phyloP scores from a whole-genome alignment of 2,113 vertebrate species.

The Argyrosomus japonicus region DNA sequence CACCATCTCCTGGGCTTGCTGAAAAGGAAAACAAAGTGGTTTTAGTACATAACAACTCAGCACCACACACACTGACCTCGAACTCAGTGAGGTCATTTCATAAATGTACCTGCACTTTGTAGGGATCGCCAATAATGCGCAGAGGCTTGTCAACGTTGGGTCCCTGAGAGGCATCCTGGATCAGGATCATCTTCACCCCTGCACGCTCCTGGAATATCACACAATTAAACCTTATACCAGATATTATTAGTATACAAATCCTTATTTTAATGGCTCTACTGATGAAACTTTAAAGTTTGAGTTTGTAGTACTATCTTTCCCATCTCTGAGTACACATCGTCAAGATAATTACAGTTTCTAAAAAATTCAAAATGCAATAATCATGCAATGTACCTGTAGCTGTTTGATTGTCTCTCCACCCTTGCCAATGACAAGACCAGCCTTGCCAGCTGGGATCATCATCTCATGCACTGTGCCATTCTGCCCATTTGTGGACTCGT shows the following conservation, averaged over 20 bases:
- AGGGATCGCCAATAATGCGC: constrained; percentile 52
- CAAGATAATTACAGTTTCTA: not conserved
- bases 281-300: not conserved
- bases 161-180: constrained; percentile 59
- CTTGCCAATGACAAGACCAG: constrained; percentile 52
- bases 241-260: not conserved
- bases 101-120: constrained; percentile 44
- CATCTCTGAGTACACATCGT: not conserved
- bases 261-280: constrained; percentile 79
- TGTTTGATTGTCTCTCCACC: constrained; percentile 56
- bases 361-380: not conserved
- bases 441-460: constrained; percentile 56
- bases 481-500: constrained; percentile 48
- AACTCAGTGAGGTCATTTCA: not conserved
- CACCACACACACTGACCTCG: not conserved
- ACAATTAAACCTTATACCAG: not conserved
- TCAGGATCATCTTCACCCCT: constrained; percentile 90
- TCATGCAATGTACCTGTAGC: constrained; percentile 29
- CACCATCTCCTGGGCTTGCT: constrained; percentile 93
- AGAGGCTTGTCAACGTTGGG: constrained; percentile 55
- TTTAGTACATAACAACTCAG: not conserved
- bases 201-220: constrained; percentile 84
- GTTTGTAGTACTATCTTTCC: not conserved
- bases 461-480: constrained; percentile 46
- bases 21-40: not conserved